Conservation (phyloP, 1,140 invertebrate genomes). For the Drosophila triauraria region DNA sequence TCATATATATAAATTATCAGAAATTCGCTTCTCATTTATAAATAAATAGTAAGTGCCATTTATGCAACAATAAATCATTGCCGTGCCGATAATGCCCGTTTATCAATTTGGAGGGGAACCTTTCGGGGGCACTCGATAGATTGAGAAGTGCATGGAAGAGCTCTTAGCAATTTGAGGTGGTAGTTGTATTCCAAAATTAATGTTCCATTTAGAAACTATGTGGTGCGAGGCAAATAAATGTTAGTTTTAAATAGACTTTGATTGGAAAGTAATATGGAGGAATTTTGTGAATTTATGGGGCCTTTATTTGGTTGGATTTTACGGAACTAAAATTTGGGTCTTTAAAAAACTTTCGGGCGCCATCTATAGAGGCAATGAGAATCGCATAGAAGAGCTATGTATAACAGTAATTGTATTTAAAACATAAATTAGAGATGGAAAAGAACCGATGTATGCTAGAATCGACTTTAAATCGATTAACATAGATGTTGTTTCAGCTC, state of each 20-base stretch:
- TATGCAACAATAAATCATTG: constrained; percentile 76
- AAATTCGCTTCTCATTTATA: constrained; percentile 59
- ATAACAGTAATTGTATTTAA: not conserved
- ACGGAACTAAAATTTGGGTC: not conserved
- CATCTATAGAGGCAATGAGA: not conserved
- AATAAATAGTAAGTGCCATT: constrained; percentile 68
- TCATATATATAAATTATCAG: constrained; percentile 70
- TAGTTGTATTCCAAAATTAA: constrained; percentile 16
- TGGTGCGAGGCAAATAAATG: constrained; percentile 6
- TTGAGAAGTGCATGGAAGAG: constrained; percentile 18
- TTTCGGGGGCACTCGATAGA: constrained; percentile 19
- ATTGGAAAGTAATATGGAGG: not conserved
- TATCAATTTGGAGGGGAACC: constrained; percentile 54
- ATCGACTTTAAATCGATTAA: not conserved
- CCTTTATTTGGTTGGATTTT: not conserved
- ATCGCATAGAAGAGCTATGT: not conserved
- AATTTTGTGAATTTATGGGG: not conserved
- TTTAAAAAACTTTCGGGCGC: not conserved
- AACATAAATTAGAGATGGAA: not conserved
- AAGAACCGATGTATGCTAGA: not conserved
- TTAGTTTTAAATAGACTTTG: constrained; percentile 15
- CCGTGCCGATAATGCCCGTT: constrained; percentile 65
- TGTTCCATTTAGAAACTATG: constrained; percentile 17
- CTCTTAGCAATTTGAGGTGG: not conserved
- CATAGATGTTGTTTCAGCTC: not conserved